These are phyloP conservation scores for Drosophila burlai DNA, from an alignment of 1,140 invertebrate species.

Conservation along the genomic window DNA sequence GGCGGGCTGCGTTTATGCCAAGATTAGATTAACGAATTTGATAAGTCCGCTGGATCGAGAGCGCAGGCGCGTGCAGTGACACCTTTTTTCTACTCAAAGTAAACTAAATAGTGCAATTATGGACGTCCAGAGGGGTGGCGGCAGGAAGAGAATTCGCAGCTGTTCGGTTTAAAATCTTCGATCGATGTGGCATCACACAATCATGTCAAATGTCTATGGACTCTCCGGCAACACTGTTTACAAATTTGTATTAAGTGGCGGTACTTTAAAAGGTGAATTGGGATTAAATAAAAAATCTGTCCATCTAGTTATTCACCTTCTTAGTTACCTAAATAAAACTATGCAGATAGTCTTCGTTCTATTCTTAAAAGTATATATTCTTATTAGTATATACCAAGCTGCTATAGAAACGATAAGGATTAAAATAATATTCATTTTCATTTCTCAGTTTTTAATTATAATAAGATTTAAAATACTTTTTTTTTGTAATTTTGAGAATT, in stretches of 20 bases:
- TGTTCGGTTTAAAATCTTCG: constrained; percentile 24
- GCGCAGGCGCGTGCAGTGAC: constrained; percentile 60
- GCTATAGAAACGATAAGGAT: too few relatives aligned
- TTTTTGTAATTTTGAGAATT: too few relatives aligned
- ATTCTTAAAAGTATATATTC: too few relatives aligned
- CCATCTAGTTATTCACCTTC: too few relatives aligned
- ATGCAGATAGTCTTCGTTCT: too few relatives aligned
- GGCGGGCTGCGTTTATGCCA: constrained; percentile 35
- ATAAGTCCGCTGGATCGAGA: constrained; percentile 43
- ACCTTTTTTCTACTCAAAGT: constrained; percentile 18
- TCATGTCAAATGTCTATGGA: constrained; percentile 1
- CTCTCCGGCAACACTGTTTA: constrained; percentile 21
- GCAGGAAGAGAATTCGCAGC: constrained; percentile 5
- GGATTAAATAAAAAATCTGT: too few relatives aligned
- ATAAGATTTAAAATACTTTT: too few relatives aligned
- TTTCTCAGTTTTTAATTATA: too few relatives aligned
- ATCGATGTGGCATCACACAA: constrained; percentile 12
- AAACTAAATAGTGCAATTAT: constrained; percentile 22
- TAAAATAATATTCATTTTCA: too few relatives aligned
- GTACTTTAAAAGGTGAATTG: neutral
- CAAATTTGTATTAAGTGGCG: neutral
- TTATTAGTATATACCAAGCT: too few relatives aligned
- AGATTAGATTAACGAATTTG: constrained; percentile 70
- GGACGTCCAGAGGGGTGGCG: constrained; percentile 9
- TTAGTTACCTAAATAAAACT: too few relatives aligned